phyloP scores from a whole-genome alignment of 1,140 invertebrate genomes.

The Panagrolaimus sp. region DNA sequence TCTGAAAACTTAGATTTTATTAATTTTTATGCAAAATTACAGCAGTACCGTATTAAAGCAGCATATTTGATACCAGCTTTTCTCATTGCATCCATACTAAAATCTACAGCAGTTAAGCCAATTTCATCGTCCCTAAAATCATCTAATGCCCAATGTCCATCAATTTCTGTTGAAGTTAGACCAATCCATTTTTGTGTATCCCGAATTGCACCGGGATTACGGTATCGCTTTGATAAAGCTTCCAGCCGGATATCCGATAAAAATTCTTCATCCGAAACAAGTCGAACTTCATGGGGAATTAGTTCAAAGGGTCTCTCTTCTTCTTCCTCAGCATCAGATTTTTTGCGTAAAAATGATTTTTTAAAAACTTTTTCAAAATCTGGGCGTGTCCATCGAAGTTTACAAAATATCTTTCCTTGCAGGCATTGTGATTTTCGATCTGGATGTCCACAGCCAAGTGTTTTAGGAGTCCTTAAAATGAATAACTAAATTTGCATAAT shows the following conservation, averaged over 20 bases:
- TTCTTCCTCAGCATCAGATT: background rate
- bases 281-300: constrained; percentile 15
- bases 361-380: background rate
- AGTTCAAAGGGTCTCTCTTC: constrained; percentile 18
- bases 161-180: constrained; percentile 13
- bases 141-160: constrained; percentile 17
- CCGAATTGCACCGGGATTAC: background rate
- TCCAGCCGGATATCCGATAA: constrained; percentile 22
- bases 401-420: constrained; percentile 32
- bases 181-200: constrained; percentile 17
- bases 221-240: constrained; percentile 23
- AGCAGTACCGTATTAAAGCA: background rate
- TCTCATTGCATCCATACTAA: constrained; percentile 6
- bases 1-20: background rate
- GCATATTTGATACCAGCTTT: background rate
- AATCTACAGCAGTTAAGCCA: background rate
- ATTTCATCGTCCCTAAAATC: background rate
- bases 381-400: constrained; percentile 23
- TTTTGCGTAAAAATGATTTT: constrained; percentile 12
- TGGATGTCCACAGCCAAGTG: constrained; percentile 33
- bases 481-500: constrained; percentile 10
- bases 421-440: constrained; percentile 20
- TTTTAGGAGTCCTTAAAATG: constrained; percentile 14
- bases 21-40: background rate
- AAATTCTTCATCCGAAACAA: constrained; percentile 22